Evolutionary conservation across 2,797 vertebrate genomes (phyloP).

Genomic region (Oophaga sylvatica): DNA sequence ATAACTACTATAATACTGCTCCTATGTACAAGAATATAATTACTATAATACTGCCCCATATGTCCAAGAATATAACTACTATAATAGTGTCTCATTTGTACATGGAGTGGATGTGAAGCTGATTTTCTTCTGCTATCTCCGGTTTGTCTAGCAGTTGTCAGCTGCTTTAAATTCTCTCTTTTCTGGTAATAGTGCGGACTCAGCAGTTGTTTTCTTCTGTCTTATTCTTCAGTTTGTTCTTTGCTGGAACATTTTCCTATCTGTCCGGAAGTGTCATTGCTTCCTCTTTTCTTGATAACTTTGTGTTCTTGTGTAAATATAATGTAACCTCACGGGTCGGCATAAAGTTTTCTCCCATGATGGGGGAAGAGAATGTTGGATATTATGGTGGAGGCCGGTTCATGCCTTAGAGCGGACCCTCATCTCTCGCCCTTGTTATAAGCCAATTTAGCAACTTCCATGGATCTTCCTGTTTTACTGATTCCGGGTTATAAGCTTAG

Average conservation of each 20-base stretch:
- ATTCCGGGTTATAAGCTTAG: not conserved
- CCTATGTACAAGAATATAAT: not conserved
- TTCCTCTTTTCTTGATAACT: slow-evolving; percentile 44
- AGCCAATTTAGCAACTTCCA: not conserved
- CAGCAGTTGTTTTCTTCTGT: not conserved
- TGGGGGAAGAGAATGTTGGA: not conserved
- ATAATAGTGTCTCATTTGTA: not conserved
- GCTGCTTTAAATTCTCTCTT: not conserved
- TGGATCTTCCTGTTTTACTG: not conserved
- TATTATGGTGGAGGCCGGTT: not conserved
- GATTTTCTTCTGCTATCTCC: not conserved
- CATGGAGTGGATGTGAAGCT: not conserved
- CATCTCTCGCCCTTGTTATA: not conserved
- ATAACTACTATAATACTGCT: not conserved
- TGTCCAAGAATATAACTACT: not conserved
- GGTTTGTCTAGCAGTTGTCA: not conserved
- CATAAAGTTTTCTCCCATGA: not conserved
- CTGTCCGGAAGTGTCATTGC: slow-evolving; percentile 31
- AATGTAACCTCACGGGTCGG: not conserved
- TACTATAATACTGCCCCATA: slow-evolving; percentile 1
- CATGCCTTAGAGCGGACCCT: not conserved
- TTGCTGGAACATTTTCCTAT: slow-evolving; percentile 36
- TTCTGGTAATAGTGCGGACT: not conserved
- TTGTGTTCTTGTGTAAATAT: slow-evolving; percentile 30
- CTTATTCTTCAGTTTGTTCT: not conserved